These are phyloP conservation scores for Callimorpha dominula DNA, from an alignment of 2,888 invertebrate genomes.

Conservation along the genomic window DNA sequence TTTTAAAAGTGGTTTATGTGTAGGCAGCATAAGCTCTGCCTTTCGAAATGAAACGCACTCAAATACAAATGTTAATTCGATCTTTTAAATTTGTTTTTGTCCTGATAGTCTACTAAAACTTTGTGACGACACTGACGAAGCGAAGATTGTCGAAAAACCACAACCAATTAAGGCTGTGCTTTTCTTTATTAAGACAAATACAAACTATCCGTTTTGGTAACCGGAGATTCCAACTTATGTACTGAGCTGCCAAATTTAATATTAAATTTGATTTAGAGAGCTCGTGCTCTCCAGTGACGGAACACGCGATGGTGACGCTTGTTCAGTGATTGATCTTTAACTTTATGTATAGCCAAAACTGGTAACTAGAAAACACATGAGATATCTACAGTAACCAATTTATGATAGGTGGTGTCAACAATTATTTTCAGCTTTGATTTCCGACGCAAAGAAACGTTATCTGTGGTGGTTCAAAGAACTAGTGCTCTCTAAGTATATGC, in stretches of 20 bases:
- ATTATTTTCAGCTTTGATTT: not conserved
- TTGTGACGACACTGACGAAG: not conserved
- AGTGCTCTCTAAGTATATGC: not conserved
- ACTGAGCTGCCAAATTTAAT: not conserved
- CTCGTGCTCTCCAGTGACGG: too few species aligned
- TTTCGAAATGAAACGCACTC: too few species aligned
- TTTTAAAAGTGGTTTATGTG: too few species aligned
- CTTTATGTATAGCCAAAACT: not conserved
- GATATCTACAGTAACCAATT: not conserved
- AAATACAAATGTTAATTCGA: too few species aligned
- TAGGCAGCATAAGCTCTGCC: too few species aligned
- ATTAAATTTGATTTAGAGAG: too few species aligned
- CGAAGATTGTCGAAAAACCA: not conserved
- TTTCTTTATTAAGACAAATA: not conserved
- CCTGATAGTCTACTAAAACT: too few species aligned
- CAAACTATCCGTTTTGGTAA: not conserved
- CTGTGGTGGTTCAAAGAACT: not conserved
- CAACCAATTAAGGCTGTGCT: not conserved
- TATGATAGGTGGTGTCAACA: not conserved
- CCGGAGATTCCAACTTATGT: too few species aligned
- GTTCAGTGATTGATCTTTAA: too few species aligned
- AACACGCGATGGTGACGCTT: too few species aligned
- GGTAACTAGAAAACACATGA: not conserved
- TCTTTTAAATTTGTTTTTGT: too few species aligned
- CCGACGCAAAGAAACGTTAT: not conserved